These are phyloP conservation scores for Labeo calbasu DNA, from an alignment of 2,797 vertebrate species.

Conservation along the genomic window DNA sequence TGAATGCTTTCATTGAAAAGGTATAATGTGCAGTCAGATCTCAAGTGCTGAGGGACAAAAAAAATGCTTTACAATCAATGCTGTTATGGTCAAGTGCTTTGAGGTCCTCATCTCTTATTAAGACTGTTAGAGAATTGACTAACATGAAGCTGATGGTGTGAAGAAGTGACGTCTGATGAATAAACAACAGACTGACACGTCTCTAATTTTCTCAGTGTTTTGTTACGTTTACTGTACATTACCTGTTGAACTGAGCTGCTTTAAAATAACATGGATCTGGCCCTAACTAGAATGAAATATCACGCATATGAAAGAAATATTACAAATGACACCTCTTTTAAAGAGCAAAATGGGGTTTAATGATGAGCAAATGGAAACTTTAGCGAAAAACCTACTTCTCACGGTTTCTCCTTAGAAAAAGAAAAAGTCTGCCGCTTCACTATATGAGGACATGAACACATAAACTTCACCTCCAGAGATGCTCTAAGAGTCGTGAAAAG, in stretches of 20 bases:
- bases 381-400: no score
- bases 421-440: no score
- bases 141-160: not conserved
- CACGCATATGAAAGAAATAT: no score
- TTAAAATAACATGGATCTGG: not conserved
- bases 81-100: not conserved
- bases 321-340: no score
- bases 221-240: not conserved
- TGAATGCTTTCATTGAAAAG: not conserved
- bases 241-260: not conserved
- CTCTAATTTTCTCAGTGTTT: not conserved
- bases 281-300: no score
- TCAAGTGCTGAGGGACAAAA: not conserved
- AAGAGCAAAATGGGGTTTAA: no score
- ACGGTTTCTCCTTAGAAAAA: no score
- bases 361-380: no score
- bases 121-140: not conserved
- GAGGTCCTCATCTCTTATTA: constrained; percentile 3
- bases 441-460: no score
- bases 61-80: constrained; percentile 3
- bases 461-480: no score
- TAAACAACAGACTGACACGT: not conserved
- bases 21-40: not conserved
- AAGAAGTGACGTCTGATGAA: not conserved
- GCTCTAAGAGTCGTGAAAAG: no score